These are phyloP conservation scores for Sardina pilchardus DNA, from an alignment of 2,113 vertebrate genomes.

Conservation along the genomic window DNA sequence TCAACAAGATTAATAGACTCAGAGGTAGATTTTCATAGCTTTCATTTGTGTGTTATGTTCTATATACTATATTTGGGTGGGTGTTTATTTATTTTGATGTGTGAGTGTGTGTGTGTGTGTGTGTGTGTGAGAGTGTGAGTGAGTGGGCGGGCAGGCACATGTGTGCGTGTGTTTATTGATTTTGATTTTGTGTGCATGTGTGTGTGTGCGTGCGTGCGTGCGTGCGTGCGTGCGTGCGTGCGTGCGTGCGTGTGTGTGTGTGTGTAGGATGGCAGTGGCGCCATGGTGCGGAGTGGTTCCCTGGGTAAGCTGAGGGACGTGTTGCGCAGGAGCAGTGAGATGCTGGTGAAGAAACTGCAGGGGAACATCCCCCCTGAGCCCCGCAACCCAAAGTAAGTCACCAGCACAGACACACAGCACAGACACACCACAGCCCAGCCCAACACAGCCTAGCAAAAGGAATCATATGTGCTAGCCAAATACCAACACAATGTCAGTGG, in stretches of 20 bases:
- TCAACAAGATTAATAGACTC: background rate
- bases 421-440: too few relatives aligned
- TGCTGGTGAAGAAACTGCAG: conserved; percentile 84
- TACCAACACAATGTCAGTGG: background rate
- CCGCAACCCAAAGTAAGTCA: conserved; percentile 63
- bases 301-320: conserved; percentile 81
- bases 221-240: background rate
- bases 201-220: background rate
- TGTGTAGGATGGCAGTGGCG: conserved; percentile 76
- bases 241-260: background rate
- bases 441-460: too few relatives aligned
- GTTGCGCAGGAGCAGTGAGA: conserved; percentile 81
- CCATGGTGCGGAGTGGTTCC: conserved; percentile 77
- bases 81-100: background rate
- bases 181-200: background rate
- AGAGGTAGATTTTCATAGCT: background rate
- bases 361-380: conserved; percentile 75
- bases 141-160: background rate
- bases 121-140: conserved; percentile 37
- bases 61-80: background rate
- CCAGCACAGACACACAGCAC: too few relatives aligned
- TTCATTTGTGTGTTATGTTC: background rate
- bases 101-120: background rate
- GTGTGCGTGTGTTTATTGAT: background rate
- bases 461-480: background rate